phyloP scores from a whole-genome alignment of 2,797 vertebrate species.

The Sparidentex hasta region DNA sequence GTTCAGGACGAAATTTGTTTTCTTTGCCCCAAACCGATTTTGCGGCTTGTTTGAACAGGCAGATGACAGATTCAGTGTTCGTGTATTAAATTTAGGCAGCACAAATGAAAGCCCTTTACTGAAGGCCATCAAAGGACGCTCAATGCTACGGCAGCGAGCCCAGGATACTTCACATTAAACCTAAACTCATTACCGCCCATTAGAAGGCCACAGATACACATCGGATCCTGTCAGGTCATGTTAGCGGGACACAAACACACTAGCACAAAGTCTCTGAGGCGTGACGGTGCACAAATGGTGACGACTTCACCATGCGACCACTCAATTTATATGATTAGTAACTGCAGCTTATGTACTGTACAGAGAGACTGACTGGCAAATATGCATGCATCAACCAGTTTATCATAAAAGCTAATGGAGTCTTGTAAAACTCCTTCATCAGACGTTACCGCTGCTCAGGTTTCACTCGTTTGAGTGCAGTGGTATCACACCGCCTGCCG shows the following conservation, averaged over 20 bases:
- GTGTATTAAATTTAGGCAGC: conserved; percentile 15
- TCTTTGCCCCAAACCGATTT: conserved; percentile 31
- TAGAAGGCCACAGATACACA: neutral
- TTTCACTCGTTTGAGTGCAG: neutral
- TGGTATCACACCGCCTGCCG: neutral
- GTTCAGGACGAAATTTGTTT: conserved; percentile 1
- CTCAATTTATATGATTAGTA: neutral
- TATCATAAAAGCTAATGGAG: neutral
- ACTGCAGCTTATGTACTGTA: neutral
- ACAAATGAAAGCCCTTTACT: conserved; percentile 36
- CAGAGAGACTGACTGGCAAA: neutral
- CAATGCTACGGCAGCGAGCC: neutral
- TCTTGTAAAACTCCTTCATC: neutral
- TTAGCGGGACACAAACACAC: neutral
- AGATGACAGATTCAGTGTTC: conserved; percentile 7
- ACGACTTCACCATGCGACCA: neutral
- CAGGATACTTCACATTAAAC: neutral
- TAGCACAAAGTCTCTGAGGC: neutral
- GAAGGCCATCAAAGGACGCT: conserved; percentile 3
- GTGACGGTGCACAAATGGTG: neutral
- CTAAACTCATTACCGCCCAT: neutral
- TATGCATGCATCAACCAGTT: neutral
- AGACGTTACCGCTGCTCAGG: conserved; percentile 11
- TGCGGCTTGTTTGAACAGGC: conserved; percentile 7
- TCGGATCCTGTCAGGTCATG: neutral